These are phyloP conservation scores for Chymomyza fuscimana DNA, from an alignment of 2,888 invertebrate species.

Conservation along the genomic window DNA sequence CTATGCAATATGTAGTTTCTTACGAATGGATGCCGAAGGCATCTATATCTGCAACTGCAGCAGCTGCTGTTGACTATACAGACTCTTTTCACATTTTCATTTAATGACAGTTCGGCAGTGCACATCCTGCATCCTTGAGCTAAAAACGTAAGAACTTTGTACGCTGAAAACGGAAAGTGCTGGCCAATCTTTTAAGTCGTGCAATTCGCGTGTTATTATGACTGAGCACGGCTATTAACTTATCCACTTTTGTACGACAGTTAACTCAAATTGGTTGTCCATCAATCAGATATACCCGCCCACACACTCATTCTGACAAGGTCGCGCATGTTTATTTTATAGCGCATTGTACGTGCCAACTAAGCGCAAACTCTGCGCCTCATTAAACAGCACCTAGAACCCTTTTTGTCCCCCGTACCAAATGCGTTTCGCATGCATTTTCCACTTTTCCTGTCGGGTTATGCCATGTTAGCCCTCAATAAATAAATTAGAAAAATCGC, in stretches of 20 bases:
- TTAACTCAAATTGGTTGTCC: conserved; percentile 49
- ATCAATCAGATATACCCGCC: conserved; percentile 23
- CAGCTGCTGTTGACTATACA: neutral
- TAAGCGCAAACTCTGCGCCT: conserved; percentile 31
- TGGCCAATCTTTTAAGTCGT: conserved; percentile 19
- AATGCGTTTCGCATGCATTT: neutral
- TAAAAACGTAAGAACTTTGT: conserved; percentile 46
- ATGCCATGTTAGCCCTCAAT: conserved; percentile 30
- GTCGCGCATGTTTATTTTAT: conserved; percentile 5
- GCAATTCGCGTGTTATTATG: conserved; percentile 2
- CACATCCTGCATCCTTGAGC: conserved; percentile 69
- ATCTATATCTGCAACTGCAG: neutral
- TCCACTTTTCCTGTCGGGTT: neutral
- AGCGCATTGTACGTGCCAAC: conserved; percentile 41
- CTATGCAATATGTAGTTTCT: neutral
- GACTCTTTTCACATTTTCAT: neutral
- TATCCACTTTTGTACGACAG: conserved; percentile 64
- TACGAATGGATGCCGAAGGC: neutral
- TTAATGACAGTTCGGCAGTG: conserved; percentile 28
- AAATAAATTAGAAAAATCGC: conserved; percentile 61
- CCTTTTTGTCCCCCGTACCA: neutral
- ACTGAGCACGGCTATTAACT: conserved; percentile 53
- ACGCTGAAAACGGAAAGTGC: conserved; percentile 31
- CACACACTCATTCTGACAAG: neutral
- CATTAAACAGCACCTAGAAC: conserved; percentile 26